Evolutionary conservation across 2,113 vertebrate genomes (phyloP).

Genomic region (Okapia johnstoni): DNA sequence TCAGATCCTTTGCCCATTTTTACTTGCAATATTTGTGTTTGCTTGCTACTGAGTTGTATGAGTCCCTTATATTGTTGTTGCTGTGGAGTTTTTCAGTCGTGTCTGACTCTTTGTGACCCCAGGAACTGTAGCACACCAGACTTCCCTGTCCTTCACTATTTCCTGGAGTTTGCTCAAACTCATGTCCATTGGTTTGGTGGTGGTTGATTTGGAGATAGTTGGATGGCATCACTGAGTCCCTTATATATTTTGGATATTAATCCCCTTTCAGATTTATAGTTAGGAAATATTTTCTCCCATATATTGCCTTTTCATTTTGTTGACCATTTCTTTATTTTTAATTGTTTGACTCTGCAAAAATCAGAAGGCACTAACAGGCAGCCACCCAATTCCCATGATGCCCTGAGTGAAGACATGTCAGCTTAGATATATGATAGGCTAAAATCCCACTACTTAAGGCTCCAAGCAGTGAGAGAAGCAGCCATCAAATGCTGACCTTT

Average conservation of each 20-base stretch:
- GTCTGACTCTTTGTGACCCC: not conserved
- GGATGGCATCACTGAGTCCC: not conserved
- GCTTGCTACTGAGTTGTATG: not conserved
- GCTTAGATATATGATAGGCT: constrained; percentile 46
- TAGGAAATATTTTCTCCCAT: not conserved
- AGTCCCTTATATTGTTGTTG: not conserved
- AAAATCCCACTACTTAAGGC: constrained; percentile 58
- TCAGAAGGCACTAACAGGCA: constrained; percentile 45
- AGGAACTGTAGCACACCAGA: not conserved
- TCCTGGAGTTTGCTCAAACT: not conserved
- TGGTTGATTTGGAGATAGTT: not conserved
- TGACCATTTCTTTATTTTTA: not conserved
- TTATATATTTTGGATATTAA: not conserved
- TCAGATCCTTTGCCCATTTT: not conserved
- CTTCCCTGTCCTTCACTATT: not conserved
- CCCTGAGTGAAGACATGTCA: constrained; percentile 67
- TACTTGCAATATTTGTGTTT: not conserved
- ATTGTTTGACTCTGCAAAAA: constrained; percentile 63
- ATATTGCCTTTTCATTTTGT: not conserved
- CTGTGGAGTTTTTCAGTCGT: not conserved
- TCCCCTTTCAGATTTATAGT: not conserved
- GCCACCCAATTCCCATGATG: constrained; percentile 32
- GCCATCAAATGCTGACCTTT: constrained; percentile 33
- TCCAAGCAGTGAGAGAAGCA: constrained; percentile 58
- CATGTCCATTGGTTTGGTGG: not conserved